A percentile compares a stretch with the other conserved stretches of the same genome.
These are phyloP conservation scores for Chymomyza caudatula DNA, from an alignment of 2,888 invertebrate species.

Conservation along the genomic window DNA sequence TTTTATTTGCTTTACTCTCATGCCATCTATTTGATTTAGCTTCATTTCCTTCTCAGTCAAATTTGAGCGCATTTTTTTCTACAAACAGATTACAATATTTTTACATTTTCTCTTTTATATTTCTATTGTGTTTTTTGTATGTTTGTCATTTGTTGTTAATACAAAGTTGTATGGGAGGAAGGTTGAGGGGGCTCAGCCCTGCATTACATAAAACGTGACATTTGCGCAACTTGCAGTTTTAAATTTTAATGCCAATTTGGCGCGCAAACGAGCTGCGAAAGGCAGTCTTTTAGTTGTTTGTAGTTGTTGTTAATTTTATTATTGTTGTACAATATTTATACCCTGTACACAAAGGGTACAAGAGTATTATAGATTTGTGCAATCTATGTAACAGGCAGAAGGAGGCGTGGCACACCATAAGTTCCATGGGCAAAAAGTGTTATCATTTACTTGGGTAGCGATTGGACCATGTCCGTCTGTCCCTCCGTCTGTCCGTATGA, in stretches of 20 bases:
- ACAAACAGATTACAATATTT: not conserved
- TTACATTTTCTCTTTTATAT: slow-evolving; percentile 12
- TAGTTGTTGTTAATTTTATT: slow-evolving; percentile 19
- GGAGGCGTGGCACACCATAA: too few relatives aligned
- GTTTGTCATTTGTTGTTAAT: slow-evolving; percentile 33
- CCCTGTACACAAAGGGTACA: too few relatives aligned
- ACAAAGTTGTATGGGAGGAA: not conserved
- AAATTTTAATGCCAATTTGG: slow-evolving; percentile 13
- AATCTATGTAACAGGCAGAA: too few relatives aligned
- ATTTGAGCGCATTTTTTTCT: slow-evolving; percentile 37
- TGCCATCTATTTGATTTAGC: slow-evolving; percentile 38
- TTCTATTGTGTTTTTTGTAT: slow-evolving; percentile 21
- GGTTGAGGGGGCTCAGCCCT: not conserved
- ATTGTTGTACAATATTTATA: slow-evolving; percentile 8
- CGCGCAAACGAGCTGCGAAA: slow-evolving; percentile 11
- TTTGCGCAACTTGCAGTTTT: slow-evolving; percentile 43
- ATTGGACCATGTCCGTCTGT: too few relatives aligned
- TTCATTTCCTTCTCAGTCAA: slow-evolving; percentile 47
- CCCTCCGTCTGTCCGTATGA: too few relatives aligned
- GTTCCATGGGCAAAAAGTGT: too few relatives aligned
- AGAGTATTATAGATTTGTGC: too few relatives aligned
- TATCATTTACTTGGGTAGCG: too few relatives aligned
- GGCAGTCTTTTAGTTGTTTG: slow-evolving; percentile 15
- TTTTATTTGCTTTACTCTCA: slow-evolving; percentile 42
- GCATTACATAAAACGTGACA: slow-evolving; percentile 52